phyloP scores from a whole-genome alignment of 2,888 invertebrate species.

The Drosophila aldrichi region DNA sequence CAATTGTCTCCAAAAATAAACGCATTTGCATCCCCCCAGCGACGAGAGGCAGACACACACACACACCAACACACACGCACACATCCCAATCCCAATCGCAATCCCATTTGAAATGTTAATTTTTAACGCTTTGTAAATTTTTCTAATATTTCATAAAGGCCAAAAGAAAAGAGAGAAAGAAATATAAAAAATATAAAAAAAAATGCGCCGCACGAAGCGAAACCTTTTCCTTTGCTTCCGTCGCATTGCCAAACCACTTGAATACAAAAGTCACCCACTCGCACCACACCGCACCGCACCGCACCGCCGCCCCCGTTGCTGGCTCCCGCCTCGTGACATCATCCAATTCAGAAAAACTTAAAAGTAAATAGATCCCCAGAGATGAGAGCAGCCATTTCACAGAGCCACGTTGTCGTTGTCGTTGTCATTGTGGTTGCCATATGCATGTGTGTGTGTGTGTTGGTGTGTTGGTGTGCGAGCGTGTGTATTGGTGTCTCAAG shows the following conservation, averaged over 20 bases:
- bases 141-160: constrained; percentile 73
- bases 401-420: constrained; percentile 39
- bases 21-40: constrained; percentile 75
- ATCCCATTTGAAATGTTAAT: constrained; percentile 79
- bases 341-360: constrained; percentile 81
- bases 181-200: neutral
- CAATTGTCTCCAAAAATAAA: constrained; percentile 82
- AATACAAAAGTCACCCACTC: constrained; percentile 66
- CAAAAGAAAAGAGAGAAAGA: constrained; percentile 11
- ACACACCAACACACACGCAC: constrained; percentile 13
- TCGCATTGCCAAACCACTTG: constrained; percentile 51
- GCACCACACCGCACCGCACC: neutral
- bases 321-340: constrained; percentile 66
- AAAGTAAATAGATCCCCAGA: constrained; percentile 83
- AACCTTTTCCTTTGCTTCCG: constrained; percentile 59
- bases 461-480: constrained; percentile 14
- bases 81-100: constrained; percentile 43
- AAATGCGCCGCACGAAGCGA: constrained; percentile 30
- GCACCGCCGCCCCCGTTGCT: neutral
- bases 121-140: constrained; percentile 77
- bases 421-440: constrained; percentile 32
- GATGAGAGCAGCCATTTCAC: constrained; percentile 60
- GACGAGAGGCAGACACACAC: constrained; percentile 18
- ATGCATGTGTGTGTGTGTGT: constrained; percentile 36
- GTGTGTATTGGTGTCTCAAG: constrained; percentile 73